Base-by-base conservation (phyloP, 2,113 vertebrate genomes). In the Mionectes macconnelli region DNA sequence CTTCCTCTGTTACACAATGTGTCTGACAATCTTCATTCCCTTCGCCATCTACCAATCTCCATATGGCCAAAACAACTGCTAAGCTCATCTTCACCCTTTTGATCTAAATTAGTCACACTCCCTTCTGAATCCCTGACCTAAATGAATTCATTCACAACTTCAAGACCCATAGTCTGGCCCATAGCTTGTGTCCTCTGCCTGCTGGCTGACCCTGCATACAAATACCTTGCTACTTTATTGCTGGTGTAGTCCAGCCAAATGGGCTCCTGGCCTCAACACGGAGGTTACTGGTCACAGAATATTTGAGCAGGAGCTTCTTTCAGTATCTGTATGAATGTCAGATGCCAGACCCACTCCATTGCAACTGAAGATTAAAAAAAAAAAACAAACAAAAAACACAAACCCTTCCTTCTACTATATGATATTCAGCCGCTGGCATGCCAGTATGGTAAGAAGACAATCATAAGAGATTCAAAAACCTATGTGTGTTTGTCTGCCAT, bases 171-270 rank as follows among this genome's bases (percentile, higher is more conserved):
- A 27, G 22, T 14, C 25, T 40, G 42, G 4, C 31, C 18, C 2
- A 0, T 1, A 16, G 17, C 0, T 0, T 23, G 39, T 9, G 5
- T 73, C 19, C 49, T 55, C 74, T 75, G 45, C 57, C 66, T 89
- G 8, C 78, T 44, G 2, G 0, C 39, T 44, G 56, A 39, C 33
- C 31, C 49, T 40, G 39, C 42, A 35, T 4, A 13, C 14, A 70
- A 60, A 44, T 1, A 7, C 8, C 70, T 82, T 30, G 14, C 47
- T 70, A 39, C 55, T 37, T 74, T n/a, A 19, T 50, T 47, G 33
- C 37, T 66, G 27, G 2, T n/a, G 35, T 35, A 23, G 47, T 45
- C 35, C 82, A 87, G 39, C 16, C 53, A 85, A 72, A 42, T 12
- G 18, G 66, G 14, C 14, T 78, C 13, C 57, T 67, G 75, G 44